Evolutionary conservation across 2,113 vertebrate genomes (phyloP), one percentile per base, ranked within the genome.

Genomic region (Labeo rohita): DNA sequence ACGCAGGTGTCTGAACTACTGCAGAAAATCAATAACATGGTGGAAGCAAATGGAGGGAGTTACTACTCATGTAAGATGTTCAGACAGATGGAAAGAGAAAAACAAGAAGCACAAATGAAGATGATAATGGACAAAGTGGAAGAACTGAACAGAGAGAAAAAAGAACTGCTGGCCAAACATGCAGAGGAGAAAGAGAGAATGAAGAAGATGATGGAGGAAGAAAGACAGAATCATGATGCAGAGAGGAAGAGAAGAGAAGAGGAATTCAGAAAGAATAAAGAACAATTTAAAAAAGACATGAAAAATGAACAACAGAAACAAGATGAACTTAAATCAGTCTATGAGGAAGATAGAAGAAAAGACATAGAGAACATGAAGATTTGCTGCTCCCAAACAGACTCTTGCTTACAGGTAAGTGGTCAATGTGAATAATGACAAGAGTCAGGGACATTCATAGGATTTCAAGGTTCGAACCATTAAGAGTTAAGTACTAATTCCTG

Each of bases 11-110:
- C 1, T 3, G 4, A 36, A n/a, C 88, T 93, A 23, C 63, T 92
- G 45, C 86, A 90, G 10, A 92, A 91, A 84, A 91, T 93, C 21
- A 86, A 90, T 4, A 28, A 66, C 16, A 91, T 92, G 80, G 81
- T 47, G 0, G 16, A 2, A 28, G 52, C 1, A 1, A 93, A 91
- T 1, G 72, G 80, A 3, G 89, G 87, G n/a, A 2, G 18, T 1
- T 74, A 47, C 83, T 91, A 92, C 85, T 88, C 89, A 43, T 91
- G 85, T 0, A 84, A 83, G 43, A 92, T 91, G 90, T 91, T 39
- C 5, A 39, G 39, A 39, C 39, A 39, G 39, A 39, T 39, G 39
- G 39, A 39, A 39, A 39, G 5, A 39, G 39, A 39, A 39, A 39
- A 39, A 39, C 39, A 39, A 39, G 39, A 39, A 39, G 39, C 39